These are phyloP conservation scores for Isotomurus palustris DNA, from an alignment of 2,888 invertebrate species.

Conservation along the genomic window DNA sequence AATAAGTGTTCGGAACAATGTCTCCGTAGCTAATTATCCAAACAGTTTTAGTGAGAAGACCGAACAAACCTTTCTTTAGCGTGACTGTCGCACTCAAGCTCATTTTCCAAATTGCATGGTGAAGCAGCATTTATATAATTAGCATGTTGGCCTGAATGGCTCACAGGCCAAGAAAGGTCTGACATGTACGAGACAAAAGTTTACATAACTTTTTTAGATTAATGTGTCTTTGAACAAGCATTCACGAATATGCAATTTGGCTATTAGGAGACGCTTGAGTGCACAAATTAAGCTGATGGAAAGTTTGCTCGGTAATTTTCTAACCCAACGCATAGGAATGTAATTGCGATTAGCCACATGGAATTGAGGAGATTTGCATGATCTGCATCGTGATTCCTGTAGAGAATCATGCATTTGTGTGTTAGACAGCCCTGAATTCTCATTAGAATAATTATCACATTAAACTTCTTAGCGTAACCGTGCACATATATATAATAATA, in stretches of 20 bases:
- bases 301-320: conserved; percentile 70
- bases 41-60: not conserved
- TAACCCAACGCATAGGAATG: conserved; percentile 98
- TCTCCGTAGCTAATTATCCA: conserved; percentile 78
- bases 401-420: not conserved
- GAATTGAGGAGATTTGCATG: conserved; percentile 98
- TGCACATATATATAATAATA: too few species aligned
- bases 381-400: conserved; percentile 95
- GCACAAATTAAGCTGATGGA: not conserved
- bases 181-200: too few species aligned
- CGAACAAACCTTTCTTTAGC: conserved; percentile 1
- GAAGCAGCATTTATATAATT: too few species aligned
- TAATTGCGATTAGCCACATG: conserved; percentile 86
- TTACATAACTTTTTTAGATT: not conserved
- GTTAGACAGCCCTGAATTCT: conserved; percentile 3
- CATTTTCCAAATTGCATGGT: too few species aligned
- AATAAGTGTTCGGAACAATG: conserved; percentile 99
- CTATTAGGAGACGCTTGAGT: not conserved
- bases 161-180: too few species aligned
- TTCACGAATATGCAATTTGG: not conserved
- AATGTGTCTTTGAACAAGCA: not conserved
- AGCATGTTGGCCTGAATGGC: too few species aligned
- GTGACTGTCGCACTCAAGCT: too few species aligned
- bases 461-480: too few species aligned
- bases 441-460: too few species aligned